Evolutionary conservation across 2,113 vertebrate species (phyloP).

Genomic region (Mastomys natalensis): DNA sequence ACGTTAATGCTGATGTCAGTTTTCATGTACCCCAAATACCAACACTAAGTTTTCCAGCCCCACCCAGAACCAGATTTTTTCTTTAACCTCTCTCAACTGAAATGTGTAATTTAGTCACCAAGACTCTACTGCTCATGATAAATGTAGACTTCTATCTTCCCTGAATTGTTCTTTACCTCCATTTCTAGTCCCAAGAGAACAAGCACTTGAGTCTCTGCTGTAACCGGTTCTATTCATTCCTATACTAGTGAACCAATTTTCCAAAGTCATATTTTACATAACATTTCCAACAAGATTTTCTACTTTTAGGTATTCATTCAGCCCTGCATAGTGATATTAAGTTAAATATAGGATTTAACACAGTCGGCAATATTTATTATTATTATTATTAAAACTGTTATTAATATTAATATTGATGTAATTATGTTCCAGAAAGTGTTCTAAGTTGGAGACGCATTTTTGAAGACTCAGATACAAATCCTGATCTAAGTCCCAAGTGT

Average conservation of each 20-base stretch:
- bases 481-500: neutral
- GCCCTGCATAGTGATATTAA: neutral
- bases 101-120: neutral
- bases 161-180: neutral
- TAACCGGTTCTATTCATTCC: neutral
- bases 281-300: neutral
- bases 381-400: neutral
- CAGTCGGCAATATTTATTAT: neutral
- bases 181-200: neutral
- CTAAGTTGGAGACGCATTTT: neutral
- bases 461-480: neutral
- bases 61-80: neutral
- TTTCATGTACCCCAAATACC: neutral
- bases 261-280: constrained; percentile 19
- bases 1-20: neutral
- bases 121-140: neutral
- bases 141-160: neutral
- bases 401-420: neutral
- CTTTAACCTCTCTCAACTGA: neutral
- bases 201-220: neutral
- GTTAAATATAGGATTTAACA: neutral
- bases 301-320: neutral
- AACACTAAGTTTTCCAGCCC: neutral
- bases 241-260: neutral
- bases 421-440: neutral